A percentile compares a stretch with the other conserved stretches of the same genome.
Conservation (phyloP, 1,140 invertebrate species). For the Rhagoletis zephyria region DNA sequence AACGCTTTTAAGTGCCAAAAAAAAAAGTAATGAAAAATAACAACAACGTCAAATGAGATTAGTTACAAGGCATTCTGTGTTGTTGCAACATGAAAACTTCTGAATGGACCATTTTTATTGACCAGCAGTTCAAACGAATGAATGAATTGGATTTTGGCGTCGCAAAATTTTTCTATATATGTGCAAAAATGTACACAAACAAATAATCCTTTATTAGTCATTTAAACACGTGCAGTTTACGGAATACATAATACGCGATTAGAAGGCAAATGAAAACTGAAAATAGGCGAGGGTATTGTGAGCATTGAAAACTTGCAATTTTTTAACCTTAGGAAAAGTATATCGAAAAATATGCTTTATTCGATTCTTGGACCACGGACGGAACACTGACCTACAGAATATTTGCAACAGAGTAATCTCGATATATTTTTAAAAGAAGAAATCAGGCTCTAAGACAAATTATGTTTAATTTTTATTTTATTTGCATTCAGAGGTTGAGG, state of each 20-base stretch:
- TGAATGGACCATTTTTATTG: not conserved
- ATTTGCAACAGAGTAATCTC: too few species aligned
- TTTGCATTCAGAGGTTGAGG: too few species aligned
- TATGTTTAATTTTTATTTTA: too few species aligned
- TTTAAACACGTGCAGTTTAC: constrained; percentile 10
- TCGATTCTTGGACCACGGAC: too few species aligned
- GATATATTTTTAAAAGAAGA: too few species aligned
- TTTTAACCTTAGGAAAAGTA: too few species aligned
- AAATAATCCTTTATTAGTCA: not conserved
- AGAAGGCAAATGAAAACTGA: not conserved
- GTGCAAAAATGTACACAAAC: not conserved
- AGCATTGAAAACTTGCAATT: too few species aligned
- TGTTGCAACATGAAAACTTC: not conserved
- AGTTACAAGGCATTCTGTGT: not conserved
- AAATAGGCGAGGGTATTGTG: not conserved
- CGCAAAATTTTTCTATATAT: not conserved
- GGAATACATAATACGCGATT: not conserved
- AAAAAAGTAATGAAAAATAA: too few species aligned
- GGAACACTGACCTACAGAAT: too few species aligned
- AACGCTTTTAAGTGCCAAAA: not conserved
- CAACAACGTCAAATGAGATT: not conserved
- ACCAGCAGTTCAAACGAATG: not conserved
- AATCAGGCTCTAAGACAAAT: too few species aligned
- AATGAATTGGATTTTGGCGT: not conserved
- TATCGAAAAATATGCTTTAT: too few species aligned